These are phyloP conservation scores for Ernsta delagoae DNA, from an alignment of 2,888 invertebrate species.

Conservation along the genomic window DNA sequence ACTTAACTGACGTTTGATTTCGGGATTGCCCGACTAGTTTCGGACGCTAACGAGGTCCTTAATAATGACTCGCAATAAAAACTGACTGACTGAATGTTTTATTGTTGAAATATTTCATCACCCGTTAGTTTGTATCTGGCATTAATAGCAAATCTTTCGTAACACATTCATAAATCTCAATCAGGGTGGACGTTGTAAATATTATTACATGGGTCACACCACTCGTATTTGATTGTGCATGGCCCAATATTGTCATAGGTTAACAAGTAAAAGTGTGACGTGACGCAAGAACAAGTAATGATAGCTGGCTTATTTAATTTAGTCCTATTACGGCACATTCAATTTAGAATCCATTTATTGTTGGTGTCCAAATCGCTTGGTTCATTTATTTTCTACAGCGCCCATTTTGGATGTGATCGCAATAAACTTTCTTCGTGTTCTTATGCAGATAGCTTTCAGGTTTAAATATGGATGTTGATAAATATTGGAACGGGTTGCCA, in stretches of 20 bases:
- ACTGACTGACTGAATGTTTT: too few species aligned
- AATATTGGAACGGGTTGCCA: background rate
- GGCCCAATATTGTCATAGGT: constrained; percentile 36
- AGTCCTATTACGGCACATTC: constrained; percentile 31
- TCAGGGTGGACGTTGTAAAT: constrained; percentile 44
- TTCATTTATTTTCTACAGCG: constrained; percentile 1
- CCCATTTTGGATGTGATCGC: constrained; percentile 17
- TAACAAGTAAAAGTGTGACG: constrained; percentile 30
- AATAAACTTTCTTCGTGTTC: constrained; percentile 21
- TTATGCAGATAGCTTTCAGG: constrained; percentile 1
- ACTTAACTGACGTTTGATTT: too few species aligned
- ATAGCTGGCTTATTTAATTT: constrained; percentile 26
- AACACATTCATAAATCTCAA: constrained; percentile 56
- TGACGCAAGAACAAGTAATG: constrained; percentile 24
- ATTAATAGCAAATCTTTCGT: constrained; percentile 18
- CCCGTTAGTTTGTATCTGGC: background rate
- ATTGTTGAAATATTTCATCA: background rate
- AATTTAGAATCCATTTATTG: constrained; percentile 28
- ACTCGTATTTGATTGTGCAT: constrained; percentile 22
- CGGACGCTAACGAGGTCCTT: too few species aligned
- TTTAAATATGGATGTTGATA: background rate
- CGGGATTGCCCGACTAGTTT: too few species aligned
- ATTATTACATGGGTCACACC: constrained; percentile 34
- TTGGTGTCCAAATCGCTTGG: constrained; percentile 6
- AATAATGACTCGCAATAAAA: too few species aligned